A percentile compares a stretch with the other conserved stretches of the same genome.
Evolutionary conservation across 1,140 invertebrate species (phyloP).

Genomic region (Grapholita molesta): DNA sequence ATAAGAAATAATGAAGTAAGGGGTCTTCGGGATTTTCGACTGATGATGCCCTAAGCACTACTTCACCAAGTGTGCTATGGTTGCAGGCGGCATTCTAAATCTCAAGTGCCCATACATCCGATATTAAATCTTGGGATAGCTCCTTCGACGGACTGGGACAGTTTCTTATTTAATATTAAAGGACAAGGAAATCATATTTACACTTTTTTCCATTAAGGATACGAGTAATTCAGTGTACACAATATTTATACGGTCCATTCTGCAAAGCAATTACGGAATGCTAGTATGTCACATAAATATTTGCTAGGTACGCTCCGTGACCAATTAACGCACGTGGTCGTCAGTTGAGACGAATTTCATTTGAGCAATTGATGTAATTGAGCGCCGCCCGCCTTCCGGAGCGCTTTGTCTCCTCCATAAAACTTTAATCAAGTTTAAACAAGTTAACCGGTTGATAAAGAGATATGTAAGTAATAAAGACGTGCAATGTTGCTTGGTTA

Average conservation of each 20-base stretch:
- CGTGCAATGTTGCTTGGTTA: not conserved
- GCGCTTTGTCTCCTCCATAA: slow-evolving; percentile 44
- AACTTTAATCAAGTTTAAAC: slow-evolving; percentile 1
- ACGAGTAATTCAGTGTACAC: not conserved
- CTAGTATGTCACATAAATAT: slow-evolving; percentile 29
- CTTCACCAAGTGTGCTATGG: too few species aligned
- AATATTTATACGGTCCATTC: not conserved
- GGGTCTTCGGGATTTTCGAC: too few species aligned
- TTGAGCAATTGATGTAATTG: slow-evolving; percentile 75
- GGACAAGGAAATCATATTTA: too few species aligned
- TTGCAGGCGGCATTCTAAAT: too few species aligned
- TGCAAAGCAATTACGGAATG: not conserved
- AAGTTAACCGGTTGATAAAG: not conserved
- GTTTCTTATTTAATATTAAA: too few species aligned
- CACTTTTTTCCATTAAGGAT: too few species aligned
- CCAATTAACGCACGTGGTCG: slow-evolving; percentile 60
- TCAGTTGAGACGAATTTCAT: slow-evolving; percentile 68
- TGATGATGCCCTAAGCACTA: too few species aligned
- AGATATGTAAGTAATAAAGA: not conserved
- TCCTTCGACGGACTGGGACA: too few species aligned
- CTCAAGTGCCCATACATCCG: too few species aligned
- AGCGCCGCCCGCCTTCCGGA: slow-evolving; percentile 62
- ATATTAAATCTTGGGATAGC: too few species aligned
- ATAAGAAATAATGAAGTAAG: too few species aligned
- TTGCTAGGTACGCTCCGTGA: slow-evolving; percentile 72